Evolutionary conservation across 2,888 invertebrate genomes (phyloP).

Genomic region (Macropis europaea): DNA sequence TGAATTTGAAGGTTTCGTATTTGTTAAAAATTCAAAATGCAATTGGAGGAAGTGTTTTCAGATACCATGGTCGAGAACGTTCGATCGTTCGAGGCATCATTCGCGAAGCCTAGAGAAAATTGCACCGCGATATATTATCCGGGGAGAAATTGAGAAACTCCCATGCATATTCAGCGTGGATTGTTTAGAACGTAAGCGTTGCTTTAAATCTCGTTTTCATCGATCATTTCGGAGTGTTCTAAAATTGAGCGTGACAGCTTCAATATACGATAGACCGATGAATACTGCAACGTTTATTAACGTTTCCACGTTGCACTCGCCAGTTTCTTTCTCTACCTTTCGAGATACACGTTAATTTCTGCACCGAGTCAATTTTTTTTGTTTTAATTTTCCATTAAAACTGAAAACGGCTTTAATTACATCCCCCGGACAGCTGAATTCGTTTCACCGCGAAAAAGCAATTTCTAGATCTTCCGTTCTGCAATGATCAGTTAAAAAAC

Average conservation of each 20-base stretch:
- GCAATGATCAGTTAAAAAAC: no score
- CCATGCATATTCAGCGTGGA: constrained; percentile 42
- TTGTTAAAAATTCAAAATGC: no score
- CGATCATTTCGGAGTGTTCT: constrained; percentile 24
- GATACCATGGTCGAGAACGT: no score
- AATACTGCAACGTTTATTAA: constrained; percentile 18
- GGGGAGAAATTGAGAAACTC: constrained; percentile 34
- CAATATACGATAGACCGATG: constrained; percentile 12
- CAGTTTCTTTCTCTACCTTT: not conserved
- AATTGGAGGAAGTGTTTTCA: no score
- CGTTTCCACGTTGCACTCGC: not conserved
- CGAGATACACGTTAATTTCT: not conserved
- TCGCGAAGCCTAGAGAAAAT: constrained; percentile 33
- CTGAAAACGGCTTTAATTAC: no score
- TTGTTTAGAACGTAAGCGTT: constrained; percentile 46
- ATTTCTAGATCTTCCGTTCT: no score
- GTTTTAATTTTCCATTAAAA: no score
- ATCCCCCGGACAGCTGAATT: no score
- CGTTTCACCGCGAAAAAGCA: no score
- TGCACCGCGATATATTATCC: constrained; percentile 33
- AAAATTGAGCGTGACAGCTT: constrained; percentile 22
- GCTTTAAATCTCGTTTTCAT: constrained; percentile 45
- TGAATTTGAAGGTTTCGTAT: no score
- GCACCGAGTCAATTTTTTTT: not conserved
- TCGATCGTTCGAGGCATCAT: constrained; percentile 19